Evolutionary conservation across 2,888 invertebrate genomes (phyloP).

Genomic region (Bellardia bayeri): DNA sequence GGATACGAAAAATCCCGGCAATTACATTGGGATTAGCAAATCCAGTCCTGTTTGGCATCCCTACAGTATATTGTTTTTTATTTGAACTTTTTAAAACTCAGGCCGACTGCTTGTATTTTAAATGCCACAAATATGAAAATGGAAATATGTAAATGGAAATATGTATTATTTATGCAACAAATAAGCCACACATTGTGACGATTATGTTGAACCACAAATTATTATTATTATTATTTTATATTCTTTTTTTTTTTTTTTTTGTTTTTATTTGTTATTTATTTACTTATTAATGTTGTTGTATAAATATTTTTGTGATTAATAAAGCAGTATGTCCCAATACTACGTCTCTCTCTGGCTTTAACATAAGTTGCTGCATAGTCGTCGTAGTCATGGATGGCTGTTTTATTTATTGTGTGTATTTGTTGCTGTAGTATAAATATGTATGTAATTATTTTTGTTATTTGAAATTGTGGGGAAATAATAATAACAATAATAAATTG

Average conservation of each 20-base stretch:
- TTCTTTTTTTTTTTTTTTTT: background rate
- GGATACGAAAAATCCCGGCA: no score
- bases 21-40: background rate
- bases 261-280: slow-evolving; percentile 57
- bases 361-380: background rate
- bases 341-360: background rate
- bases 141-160: slow-evolving; percentile 17
- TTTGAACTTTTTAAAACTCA: background rate
- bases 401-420: background rate
- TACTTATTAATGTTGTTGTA: slow-evolving; percentile 53
- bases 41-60: no score
- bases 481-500: slow-evolving; percentile 69
- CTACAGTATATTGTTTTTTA: background rate
- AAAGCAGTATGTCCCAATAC: background rate
- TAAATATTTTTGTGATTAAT: slow-evolving; percentile 25
- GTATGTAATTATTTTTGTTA: slow-evolving; percentile 19
- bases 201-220: slow-evolving; percentile 72
- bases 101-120: slow-evolving; percentile 36
- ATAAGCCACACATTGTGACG: slow-evolving; percentile 70
- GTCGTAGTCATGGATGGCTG: background rate
- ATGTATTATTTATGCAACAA: slow-evolving; percentile 65
- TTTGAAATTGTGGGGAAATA: slow-evolving; percentile 29
- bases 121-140: slow-evolving; percentile 55
- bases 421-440: background rate
- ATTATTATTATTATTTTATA: slow-evolving; percentile 18